A percentile compares a stretch with the other conserved stretches of the same genome.
Evolutionary conservation across 2,888 invertebrate species (phyloP).

Genomic region (Dryobotodes eremita): DNA sequence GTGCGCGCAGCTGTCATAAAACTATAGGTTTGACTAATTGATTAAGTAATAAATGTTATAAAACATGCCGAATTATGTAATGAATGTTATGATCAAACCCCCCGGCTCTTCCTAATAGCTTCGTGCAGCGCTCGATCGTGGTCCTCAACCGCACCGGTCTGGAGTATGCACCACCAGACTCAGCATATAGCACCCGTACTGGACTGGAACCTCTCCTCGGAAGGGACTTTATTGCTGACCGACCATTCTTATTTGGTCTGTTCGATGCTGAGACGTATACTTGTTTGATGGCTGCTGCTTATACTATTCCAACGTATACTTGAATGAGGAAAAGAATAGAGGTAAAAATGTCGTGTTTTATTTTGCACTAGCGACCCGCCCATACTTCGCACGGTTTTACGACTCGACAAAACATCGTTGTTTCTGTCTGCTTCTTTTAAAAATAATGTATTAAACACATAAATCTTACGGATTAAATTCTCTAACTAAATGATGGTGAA

Average conservation of each 20-base stretch:
- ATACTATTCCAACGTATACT: constrained; percentile 36
- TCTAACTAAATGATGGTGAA: too few relatives aligned
- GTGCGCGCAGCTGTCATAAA: too few relatives aligned
- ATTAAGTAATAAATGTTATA: too few relatives aligned
- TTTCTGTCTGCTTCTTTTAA: too few relatives aligned
- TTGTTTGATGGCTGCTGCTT: constrained; percentile 19
- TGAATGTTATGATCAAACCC: too few relatives aligned
- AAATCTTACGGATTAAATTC: too few relatives aligned
- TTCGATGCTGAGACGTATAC: constrained; percentile 45
- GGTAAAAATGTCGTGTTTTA: neutral
- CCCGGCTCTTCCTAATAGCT: constrained; percentile 45
- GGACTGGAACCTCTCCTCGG: constrained; percentile 41
- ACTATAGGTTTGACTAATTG: too few relatives aligned
- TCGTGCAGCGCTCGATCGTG: constrained; percentile 41
- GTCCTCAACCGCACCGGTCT: constrained; percentile 45
- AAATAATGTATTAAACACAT: too few relatives aligned
- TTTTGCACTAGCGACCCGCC: neutral
- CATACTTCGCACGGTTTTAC: too few relatives aligned
- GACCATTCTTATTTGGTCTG: constrained; percentile 50
- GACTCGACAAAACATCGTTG: too few relatives aligned
- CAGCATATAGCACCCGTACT: neutral
- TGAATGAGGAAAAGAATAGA: neutral
- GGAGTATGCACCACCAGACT: neutral
- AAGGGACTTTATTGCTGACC: constrained; percentile 49
- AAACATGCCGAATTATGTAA: too few relatives aligned